A percentile compares a stretch with the other conserved stretches of the same genome.
These are phyloP conservation scores for Biston betularia DNA, from an alignment of 2,888 invertebrate genomes.

Conservation along the genomic window DNA sequence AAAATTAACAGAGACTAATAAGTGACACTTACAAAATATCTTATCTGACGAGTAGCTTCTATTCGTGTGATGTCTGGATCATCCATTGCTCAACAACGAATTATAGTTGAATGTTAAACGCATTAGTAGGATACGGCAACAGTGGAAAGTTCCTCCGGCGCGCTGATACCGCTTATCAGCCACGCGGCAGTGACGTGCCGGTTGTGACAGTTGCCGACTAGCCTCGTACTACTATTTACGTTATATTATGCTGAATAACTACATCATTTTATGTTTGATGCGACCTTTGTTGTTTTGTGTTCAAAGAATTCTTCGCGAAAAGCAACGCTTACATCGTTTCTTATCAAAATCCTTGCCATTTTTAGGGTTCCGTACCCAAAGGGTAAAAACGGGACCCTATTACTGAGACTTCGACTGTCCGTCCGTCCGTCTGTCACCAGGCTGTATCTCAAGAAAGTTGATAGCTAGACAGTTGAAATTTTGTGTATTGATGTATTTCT, in stretches of 20 bases:
- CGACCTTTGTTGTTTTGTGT: neutral
- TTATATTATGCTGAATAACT: conserved; percentile 12
- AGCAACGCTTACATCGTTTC: too few species aligned
- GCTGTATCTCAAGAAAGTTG: too few species aligned
- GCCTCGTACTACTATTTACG: conserved; percentile 18
- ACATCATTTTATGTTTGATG: neutral
- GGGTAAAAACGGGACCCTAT: too few species aligned
- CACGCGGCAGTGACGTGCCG: conserved; percentile 60
- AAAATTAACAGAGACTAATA: too few species aligned
- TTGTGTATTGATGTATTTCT: too few species aligned
- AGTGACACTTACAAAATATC: too few species aligned
- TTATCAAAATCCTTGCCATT: too few species aligned
- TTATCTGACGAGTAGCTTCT: too few species aligned
- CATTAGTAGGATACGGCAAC: conserved; percentile 53
- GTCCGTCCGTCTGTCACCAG: too few species aligned
- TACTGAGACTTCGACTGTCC: too few species aligned
- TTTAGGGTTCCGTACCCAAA: too few species aligned
- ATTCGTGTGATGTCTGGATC: neutral
- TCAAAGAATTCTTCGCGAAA: neutral
- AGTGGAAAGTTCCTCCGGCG: conserved; percentile 65
- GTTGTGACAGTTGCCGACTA: conserved; percentile 48
- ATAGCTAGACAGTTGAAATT: too few species aligned
- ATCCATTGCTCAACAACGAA: neutral
- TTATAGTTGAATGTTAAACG: conserved; percentile 29
- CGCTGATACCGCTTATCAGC: conserved; percentile 62